Evolutionary conservation across 2,797 vertebrate species (phyloP), one percentile per base, ranked within the genome.

Genomic region (Acrossocheilus wenchowensis): DNA sequence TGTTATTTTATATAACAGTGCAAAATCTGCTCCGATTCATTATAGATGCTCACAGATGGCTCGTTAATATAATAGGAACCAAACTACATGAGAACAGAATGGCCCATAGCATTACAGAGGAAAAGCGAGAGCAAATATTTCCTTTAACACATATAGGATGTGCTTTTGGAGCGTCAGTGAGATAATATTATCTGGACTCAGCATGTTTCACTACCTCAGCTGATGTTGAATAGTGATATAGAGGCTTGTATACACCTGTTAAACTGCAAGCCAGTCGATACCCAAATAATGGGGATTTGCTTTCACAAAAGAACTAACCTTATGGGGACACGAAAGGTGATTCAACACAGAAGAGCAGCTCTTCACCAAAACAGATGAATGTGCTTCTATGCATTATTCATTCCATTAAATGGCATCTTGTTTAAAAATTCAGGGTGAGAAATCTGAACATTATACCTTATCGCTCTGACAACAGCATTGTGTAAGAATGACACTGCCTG

Each of bases 361-460:
- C 64, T 57, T 19, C 36, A 54, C 19, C 64, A 60, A 57, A 79
- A 78, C 62, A 64, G 81, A 75, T 83, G 54, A 36, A 48, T 54
- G 62, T 17, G 34, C 62, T 78, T 84, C 48, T 36, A 69, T 78
- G 78, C 78, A 81, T 89, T 88, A 82, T 86, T 88, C 41, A 77
- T 77, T 75, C 26, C 26, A 74, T 48, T 79, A 86, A 83, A 83
- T 26, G 48, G 48, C 39, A 39, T 43, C 36, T 43, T 69, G n/a
- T 54, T 69, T 60, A 52, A 34, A 62, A 83, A 78, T 45, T 62
- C 39, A 64, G 39, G 14, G 14, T 48, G 54, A 34, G 64, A 87
- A 83, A 43, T 74, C 45, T 34, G 69, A 78, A 79, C 86, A 83
- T 77, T 36, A 50, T 83, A 85, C 45, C 62, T 85, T 86, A 64